Evolutionary conservation across 2,113 vertebrate genomes (phyloP).

Genomic region (Anser cygnoides): DNA sequence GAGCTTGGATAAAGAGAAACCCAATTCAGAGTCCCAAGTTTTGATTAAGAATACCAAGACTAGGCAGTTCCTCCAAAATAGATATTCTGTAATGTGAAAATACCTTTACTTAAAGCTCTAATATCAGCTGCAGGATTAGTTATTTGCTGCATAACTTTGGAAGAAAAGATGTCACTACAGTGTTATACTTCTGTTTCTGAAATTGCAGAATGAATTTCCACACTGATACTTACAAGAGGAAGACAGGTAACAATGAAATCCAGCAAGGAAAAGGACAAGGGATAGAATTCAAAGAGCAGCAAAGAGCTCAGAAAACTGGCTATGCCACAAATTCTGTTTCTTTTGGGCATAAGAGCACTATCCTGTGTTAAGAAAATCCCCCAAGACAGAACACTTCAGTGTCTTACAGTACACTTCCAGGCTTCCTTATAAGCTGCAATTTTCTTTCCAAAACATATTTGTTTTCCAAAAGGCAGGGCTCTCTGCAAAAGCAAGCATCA

Average conservation of each 20-base stretch:
- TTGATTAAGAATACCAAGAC: neutral
- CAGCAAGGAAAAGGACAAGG: neutral
- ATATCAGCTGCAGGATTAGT: neutral
- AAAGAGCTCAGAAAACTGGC: neutral
- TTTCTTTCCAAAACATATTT: neutral
- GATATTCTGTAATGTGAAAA: neutral
- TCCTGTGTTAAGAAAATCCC: neutral
- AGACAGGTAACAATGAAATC: neutral
- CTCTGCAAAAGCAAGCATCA: constrained; percentile 23
- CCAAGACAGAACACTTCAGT: neutral
- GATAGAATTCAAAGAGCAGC: neutral
- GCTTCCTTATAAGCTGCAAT: neutral
- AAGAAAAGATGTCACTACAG: neutral
- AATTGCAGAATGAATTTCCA: neutral
- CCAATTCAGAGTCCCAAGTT: neutral
- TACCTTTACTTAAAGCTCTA: neutral
- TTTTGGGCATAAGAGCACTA: neutral
- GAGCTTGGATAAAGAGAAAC: neutral
- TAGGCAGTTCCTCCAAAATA: neutral
- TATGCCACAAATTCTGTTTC: neutral
- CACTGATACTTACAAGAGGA: neutral
- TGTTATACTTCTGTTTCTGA: neutral
- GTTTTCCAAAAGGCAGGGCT: neutral
- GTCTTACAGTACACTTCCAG: neutral
- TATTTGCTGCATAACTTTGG: neutral